A percentile compares a stretch with the other conserved stretches of the same genome.
These are phyloP conservation scores for Oxygymnocypris stewartii DNA, from an alignment of 2,113 vertebrate genomes.

Conservation along the genomic window DNA sequence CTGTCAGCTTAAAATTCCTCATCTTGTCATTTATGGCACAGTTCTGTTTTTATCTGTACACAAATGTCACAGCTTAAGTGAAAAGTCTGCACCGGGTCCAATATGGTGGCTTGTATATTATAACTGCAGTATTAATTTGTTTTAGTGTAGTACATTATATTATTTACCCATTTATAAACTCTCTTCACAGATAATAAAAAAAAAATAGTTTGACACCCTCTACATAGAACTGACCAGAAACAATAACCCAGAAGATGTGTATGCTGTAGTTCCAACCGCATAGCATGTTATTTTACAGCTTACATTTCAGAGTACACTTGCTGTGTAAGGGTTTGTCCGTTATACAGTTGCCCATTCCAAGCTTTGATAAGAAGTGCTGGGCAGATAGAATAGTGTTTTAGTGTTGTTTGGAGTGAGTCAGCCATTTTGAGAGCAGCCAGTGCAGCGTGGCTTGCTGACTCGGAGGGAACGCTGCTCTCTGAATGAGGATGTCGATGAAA, in stretches of 20 bases:
- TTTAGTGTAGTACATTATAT: background rate
- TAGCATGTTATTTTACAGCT: background rate
- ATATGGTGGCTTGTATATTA: background rate
- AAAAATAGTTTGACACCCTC: background rate
- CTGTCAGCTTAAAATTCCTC: background rate
- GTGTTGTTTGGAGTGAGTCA: slow-evolving; percentile 33
- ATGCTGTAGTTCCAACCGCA: background rate
- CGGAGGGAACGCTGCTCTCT: slow-evolving; percentile 28
- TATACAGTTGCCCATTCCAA: background rate
- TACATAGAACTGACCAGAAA: background rate
- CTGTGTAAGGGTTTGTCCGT: background rate
- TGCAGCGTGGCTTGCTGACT: slow-evolving; percentile 34
- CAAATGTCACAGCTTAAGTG: slow-evolving; percentile 62
- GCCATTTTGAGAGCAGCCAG: slow-evolving; percentile 40
- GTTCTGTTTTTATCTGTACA: slow-evolving; percentile 63
- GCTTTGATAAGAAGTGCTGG: slow-evolving; percentile 14
- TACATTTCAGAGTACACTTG: background rate
- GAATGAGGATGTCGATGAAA: slow-evolving; percentile 28
- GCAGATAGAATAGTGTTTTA: slow-evolving; percentile 26
- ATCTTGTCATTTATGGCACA: background rate
- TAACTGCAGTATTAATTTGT: background rate
- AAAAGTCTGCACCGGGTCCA: background rate
- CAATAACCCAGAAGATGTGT: too few species aligned
- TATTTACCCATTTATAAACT: background rate
- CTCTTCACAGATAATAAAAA: background rate